Evolutionary conservation across 1,140 invertebrate species (phyloP), one percentile per base, ranked within the genome.

Genomic region (Diachasma alloeum): DNA sequence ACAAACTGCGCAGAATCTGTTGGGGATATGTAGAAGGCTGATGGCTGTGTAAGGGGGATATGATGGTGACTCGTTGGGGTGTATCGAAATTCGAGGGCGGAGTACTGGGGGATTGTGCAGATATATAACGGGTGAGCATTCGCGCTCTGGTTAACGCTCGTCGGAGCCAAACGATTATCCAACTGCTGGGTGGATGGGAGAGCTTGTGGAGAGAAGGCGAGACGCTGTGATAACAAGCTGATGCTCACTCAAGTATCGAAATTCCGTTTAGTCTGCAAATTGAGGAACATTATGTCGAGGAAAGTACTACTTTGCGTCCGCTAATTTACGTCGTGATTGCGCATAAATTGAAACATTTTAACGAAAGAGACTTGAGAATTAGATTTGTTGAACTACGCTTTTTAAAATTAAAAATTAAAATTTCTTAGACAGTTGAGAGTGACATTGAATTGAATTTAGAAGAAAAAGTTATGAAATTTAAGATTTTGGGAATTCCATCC

Each of bases 1-100:
- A 68, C 42, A 66, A n/a, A 75, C 6, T 75, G 74, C 74, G 74
- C 74, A 75, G 74, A 75, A 75, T 75, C 74, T 66, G 59, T 63
- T 10, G 22, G 59, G 59, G 6, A 31, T 31, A 31, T 31, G 31
- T 31, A 31, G 31, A 31, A 31, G 31, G 31, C 22, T 59, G 53
- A 59, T 59, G 19, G 53, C 53, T 22, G 53, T 10, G 53, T 59
- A 10, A 59, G 17, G 36, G 66, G 63, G 63, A 69, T 15, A 44
- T 70, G 46, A 39, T 70, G 67, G 31, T 22, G 66, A 56, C 26
- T 69, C 22, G 48, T 63, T 36, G 66, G 31, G 63, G 46, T 74
- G 44, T 69, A 70, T 70, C 66, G 36, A 66, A 74, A 70, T 70
- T 75, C 8, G 59, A 39, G 66, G 48, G 66, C 59, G 39, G 73